Evolutionary conservation across 2,797 vertebrate species (phyloP), one percentile per base, ranked within the genome.

Genomic region (Hyperoplus lanceolatus): DNA sequence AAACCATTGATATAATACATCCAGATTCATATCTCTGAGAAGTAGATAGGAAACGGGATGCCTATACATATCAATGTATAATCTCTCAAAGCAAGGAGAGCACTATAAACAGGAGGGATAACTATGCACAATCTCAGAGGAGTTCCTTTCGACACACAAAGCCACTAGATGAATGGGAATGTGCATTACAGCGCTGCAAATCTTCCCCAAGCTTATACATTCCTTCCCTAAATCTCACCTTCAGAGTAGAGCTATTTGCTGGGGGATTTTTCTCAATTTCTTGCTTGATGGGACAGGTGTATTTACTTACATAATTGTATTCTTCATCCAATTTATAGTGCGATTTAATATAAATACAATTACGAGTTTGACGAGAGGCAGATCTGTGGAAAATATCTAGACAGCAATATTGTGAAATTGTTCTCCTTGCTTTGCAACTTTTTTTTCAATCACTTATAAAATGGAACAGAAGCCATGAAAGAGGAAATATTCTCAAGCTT

Each of bases 271-370:
- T 93, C 87, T 93, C 91, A 92, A 95, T 95, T 94, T 95, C 92
- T 91, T 95, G 95, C 93, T 90, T 94, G 92, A 92, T 92, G 88
- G 88, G 87, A 95, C 94, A 94, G 93, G 92, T 95, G 88, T 96
- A 94, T 95, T 96, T 95, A 95, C 94, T 92, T 92, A 90, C 89
- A 90, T 94, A 94, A 95, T 95, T 94, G 94, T 94, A 93, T 94
- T 94, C 83, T 88, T 92, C 90, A 79, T 91, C 85, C 92, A 94
- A 92, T 93, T 95, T 91, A 90, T 93, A 94, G 94, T 94, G 87
- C 85, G 89, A 94, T 95, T 95, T 93, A 94, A 95, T 93, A 94
- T 95, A 94, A 94, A 95, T 94, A 89, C 83, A 90, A 93, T 90
- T 91, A 89, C 70, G 83, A 89, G 84, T 92, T 91, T 83, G 80